Conservation (phyloP, 2,113 vertebrate species). For the Pelvicachromis taeniatus region DNA sequence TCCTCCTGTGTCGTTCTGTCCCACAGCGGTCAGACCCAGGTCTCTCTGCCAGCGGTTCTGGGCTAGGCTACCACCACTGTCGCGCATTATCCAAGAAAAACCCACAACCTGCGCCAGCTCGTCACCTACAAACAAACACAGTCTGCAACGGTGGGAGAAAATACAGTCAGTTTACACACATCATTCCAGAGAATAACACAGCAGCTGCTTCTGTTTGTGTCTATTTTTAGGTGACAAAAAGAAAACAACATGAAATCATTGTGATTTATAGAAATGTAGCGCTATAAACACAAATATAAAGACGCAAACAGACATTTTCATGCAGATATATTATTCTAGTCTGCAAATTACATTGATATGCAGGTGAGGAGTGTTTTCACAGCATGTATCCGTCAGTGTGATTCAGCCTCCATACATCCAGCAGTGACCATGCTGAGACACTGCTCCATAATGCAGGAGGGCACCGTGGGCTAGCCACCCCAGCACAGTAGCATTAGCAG, state of each 20-base stretch:
- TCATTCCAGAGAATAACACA: not conserved
- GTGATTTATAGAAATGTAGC: not conserved
- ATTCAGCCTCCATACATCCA: not conserved
- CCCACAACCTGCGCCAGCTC: slow-evolving; percentile 80
- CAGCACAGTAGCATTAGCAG: too few relatives aligned
- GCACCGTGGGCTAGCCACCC: not conserved
- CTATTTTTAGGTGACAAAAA: not conserved
- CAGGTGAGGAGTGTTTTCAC: not conserved
- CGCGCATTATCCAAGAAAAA: slow-evolving; percentile 80
- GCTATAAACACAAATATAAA: not conserved
- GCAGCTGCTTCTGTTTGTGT: not conserved
- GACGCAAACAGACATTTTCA: not conserved
- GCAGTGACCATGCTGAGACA: not conserved
- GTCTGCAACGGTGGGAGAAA: not conserved
- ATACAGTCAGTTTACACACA: rapidly evolving
- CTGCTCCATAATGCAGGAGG: not conserved
- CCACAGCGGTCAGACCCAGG: slow-evolving; percentile 72
- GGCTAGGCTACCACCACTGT: slow-evolving; percentile 76
- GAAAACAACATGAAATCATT: not conserved
- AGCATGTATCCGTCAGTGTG: not conserved
- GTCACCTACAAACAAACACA: slow-evolving; percentile 53
- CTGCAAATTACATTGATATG: not conserved
- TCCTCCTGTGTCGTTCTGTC: slow-evolving; percentile 69
- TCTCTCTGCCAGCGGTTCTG: slow-evolving; percentile 81
- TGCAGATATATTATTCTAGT: not conserved